These are phyloP conservation scores for Crioceris asparagi DNA, from an alignment of 2,888 invertebrate genomes.

Conservation along the genomic window DNA sequence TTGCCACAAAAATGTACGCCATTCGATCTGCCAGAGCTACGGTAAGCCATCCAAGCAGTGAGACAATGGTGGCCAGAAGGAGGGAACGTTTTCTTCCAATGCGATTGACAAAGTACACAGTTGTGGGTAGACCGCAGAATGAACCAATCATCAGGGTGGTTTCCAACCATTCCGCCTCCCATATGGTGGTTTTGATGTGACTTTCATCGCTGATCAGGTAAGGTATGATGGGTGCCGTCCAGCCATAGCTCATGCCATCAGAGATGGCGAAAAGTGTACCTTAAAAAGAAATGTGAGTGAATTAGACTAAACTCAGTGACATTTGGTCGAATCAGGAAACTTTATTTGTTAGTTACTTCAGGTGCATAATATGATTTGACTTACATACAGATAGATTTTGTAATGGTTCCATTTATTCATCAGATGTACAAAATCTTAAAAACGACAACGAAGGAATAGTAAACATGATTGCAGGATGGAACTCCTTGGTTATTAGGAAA, in stretches of 20 bases:
- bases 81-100: constrained; percentile 31
- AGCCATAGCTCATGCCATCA: constrained; percentile 37
- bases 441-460: no score
- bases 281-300: no score
- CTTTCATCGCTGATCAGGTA: constrained; percentile 27
- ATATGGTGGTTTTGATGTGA: constrained; percentile 28
- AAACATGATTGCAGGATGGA: no score
- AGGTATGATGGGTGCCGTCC: constrained; percentile 35
- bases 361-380: no score
- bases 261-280: constrained; percentile 33
- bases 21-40: constrained; percentile 26
- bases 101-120: constrained; percentile 28
- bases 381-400: no score
- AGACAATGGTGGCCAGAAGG: constrained; percentile 27
- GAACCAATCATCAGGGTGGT: constrained; percentile 25
- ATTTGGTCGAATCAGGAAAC: no score
- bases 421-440: no score
- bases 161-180: constrained; percentile 27
- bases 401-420: no score
- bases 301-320: no score
- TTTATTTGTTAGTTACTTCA: no score
- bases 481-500: no score
- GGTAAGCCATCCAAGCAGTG: constrained; percentile 31
- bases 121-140: constrained; percentile 28
- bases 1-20: constrained; percentile 26